Base-by-base conservation (phyloP, 2,113 vertebrate species). In the Tricholaema leucomelas region DNA sequence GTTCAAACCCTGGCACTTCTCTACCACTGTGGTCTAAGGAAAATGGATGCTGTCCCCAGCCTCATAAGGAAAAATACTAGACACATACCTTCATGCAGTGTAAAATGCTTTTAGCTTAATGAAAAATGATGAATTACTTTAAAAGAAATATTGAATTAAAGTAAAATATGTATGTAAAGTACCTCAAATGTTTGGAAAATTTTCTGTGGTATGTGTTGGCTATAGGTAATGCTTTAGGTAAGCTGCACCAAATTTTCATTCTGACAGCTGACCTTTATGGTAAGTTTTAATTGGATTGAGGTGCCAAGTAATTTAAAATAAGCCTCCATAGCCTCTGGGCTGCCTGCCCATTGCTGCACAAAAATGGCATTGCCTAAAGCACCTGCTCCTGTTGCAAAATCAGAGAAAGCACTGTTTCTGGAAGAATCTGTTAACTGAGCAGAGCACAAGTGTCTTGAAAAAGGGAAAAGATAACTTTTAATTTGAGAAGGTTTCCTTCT, bases 291-390 rank as follows among this genome's bases (percentile, higher is more conserved):
- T 73, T 88, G 58, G 24, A 36, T 24, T 52, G 64, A 78, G 44
- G 56, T 81, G 80, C 75, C 87, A 93, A 78, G 67, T 87, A 93
- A 95, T 93, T 93, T 93, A 93, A 92, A 85, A 88, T 46, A 48
- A 92, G 46, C 28, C 38, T 92, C 40, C 16, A 14, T n/a, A 67
- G 77, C 66, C 74, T 85, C 82, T 85, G 84, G 86, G 56, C 70
- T 93, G 64, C 23, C 70, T 93, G 72, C 70, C 4, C n/a, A 38
- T 71, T 64, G 35, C 74, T 54, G 54, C 44, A 65, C 35, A 69
- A 55, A 88, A 87, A 35, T 44, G 17, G 18, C 48, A 94, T 83
- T 1, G n/a, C 64, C 90, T 77, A 50, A 66, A 93, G 80, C 76
- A 93, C 61, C 40, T 89, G 73, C 31, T 88, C 33, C 56, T 64